Conservation (phyloP, 2,888 invertebrate species). For the Cephus rjabovi region DNA sequence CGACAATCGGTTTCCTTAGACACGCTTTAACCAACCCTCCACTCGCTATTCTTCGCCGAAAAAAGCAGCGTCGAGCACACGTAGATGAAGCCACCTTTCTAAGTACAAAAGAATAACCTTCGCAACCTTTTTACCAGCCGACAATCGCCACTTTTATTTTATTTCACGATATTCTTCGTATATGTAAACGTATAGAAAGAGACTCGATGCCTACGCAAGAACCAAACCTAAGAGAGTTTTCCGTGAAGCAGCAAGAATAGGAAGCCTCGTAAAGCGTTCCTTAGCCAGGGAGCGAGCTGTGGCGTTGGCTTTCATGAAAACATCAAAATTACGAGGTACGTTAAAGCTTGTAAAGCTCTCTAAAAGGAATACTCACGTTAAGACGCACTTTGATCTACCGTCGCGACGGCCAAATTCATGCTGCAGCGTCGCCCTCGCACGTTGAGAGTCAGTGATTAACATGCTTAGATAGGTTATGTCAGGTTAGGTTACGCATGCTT, state of each 20-base stretch:
- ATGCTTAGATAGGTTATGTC: conserved; percentile 11
- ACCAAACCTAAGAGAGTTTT: neutral
- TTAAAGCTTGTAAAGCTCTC: conserved; percentile 42
- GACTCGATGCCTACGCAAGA: neutral
- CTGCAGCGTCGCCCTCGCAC: neutral
- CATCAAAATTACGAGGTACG: conserved; percentile 51
- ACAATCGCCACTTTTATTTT: neutral
- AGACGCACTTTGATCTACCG: conserved; percentile 26
- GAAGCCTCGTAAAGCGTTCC: neutral
- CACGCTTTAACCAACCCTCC: neutral
- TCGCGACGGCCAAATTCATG: neutral
- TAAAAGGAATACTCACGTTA: conserved; percentile 29
- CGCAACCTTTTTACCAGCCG: neutral
- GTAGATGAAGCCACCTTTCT: neutral
- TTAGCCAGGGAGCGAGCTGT: neutral
- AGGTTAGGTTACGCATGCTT: conserved; percentile 26
- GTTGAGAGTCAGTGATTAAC: conserved; percentile 25
- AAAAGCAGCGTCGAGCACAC: neutral
- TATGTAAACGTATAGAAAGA: neutral
- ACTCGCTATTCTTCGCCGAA: neutral
- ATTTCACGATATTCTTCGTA: neutral
- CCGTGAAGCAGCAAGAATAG: neutral
- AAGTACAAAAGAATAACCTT: neutral
- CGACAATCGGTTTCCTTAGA: neutral
- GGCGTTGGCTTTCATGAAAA: neutral